phyloP scores from a whole-genome alignment of 2,888 invertebrate genomes.

The Emesis furor region DNA sequence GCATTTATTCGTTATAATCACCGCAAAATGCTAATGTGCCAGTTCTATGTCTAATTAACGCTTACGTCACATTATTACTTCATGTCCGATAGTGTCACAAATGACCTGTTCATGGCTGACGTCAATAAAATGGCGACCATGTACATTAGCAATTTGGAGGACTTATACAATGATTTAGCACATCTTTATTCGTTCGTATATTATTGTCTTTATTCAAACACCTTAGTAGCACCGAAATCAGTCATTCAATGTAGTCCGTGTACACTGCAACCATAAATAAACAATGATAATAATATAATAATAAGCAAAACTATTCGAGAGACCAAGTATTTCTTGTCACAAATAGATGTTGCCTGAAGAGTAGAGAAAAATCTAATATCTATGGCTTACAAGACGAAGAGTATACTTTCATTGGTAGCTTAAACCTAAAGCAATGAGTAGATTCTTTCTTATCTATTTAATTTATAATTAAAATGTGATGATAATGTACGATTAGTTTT shows the following conservation, averaged over 20 bases:
- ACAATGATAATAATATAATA: too few species aligned
- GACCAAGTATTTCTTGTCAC: too few species aligned
- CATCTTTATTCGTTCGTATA: background rate
- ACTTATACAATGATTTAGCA: background rate
- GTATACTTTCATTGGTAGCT: too few species aligned
- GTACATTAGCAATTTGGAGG: background rate
- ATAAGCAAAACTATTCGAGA: too few species aligned
- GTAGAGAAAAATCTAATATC: too few species aligned
- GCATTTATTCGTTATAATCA: background rate
- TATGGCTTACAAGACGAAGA: too few species aligned
- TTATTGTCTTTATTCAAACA: background rate
- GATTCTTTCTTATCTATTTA: too few species aligned
- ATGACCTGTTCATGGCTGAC: background rate
- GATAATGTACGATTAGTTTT: too few species aligned
- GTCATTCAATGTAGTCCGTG: conserved; percentile 33
- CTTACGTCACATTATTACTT: background rate
- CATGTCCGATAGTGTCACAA: background rate
- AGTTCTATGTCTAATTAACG: background rate
- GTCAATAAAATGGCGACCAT: background rate
- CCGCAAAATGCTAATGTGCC: background rate
- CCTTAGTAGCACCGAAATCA: conserved; percentile 20
- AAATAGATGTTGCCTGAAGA: too few species aligned
- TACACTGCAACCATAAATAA: conserved; percentile 40
- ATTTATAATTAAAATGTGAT: too few species aligned
- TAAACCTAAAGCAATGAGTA: too few species aligned